Evolutionary conservation across 2,797 vertebrate genomes (phyloP).

Genomic region (Eleutherodactylus coqui): DNA sequence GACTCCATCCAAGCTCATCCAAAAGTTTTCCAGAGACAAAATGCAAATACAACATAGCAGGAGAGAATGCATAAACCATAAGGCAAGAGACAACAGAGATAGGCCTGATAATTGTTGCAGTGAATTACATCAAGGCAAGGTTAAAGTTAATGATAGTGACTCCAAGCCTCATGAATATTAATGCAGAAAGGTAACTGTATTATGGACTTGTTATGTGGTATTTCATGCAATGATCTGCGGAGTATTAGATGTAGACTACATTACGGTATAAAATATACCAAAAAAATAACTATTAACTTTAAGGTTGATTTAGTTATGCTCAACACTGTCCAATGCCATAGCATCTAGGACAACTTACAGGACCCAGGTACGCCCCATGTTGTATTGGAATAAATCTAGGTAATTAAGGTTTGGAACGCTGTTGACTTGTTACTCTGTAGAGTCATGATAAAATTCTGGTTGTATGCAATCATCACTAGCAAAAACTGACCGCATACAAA

Average conservation of each 20-base stretch:
- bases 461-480: background rate
- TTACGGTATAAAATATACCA: background rate
- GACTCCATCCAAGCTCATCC: constrained; percentile 44
- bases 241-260: background rate
- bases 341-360: background rate
- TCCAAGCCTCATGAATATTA: background rate
- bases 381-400: background rate
- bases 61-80: constrained; percentile 51
- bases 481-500: background rate
- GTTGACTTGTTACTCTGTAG: background rate
- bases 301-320: background rate
- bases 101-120: constrained; percentile 30
- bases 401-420: background rate
- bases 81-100: constrained; percentile 46
- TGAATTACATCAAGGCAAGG: constrained; percentile 3
- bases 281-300: background rate
- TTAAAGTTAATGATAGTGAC: background rate
- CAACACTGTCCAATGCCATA: background rate
- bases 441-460: background rate
- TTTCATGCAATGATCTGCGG: background rate
- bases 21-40: constrained; percentile 46
- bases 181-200: background rate
- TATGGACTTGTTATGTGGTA: background rate
- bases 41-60: constrained; percentile 55
- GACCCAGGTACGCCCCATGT: background rate